These are phyloP conservation scores for Drosophila fulvimacula DNA, from an alignment of 2,888 invertebrate genomes.

Conservation along the genomic window DNA sequence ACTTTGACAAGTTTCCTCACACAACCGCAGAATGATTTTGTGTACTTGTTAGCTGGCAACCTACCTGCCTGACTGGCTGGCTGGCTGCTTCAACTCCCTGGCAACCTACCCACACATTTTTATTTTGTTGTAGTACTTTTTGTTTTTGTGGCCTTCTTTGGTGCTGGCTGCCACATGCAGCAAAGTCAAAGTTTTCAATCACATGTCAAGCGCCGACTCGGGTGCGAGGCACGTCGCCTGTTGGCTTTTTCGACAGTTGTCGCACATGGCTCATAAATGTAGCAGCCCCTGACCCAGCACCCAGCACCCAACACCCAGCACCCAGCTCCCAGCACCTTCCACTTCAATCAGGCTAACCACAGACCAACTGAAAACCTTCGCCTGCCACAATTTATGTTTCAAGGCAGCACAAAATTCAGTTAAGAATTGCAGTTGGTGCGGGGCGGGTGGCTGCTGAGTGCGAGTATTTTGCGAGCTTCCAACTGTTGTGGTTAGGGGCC, in stretches of 20 bases:
- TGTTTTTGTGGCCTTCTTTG: slow-evolving; percentile 24
- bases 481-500: slow-evolving; percentile 18
- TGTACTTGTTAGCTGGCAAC: slow-evolving; percentile 35
- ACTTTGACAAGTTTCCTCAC: slow-evolving; percentile 57
- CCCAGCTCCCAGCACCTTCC: background rate
- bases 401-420: slow-evolving; percentile 20
- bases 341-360: slow-evolving; percentile 52
- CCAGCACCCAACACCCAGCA: no score
- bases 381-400: slow-evolving; percentile 64
- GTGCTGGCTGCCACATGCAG: slow-evolving; percentile 66
- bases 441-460: slow-evolving; percentile 37
- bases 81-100: slow-evolving; percentile 7
- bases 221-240: slow-evolving; percentile 55
- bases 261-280: slow-evolving; percentile 79
- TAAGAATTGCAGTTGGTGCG: slow-evolving; percentile 11
- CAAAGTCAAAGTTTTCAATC: slow-evolving; percentile 81
- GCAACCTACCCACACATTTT: slow-evolving; percentile 21
- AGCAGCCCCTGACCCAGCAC: slow-evolving; percentile 23
- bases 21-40: slow-evolving; percentile 49
- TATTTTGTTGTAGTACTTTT: background rate
- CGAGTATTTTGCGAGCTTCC: slow-evolving; percentile 17
- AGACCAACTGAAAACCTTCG: slow-evolving; percentile 62
- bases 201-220: slow-evolving; percentile 76
- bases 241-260: slow-evolving; percentile 76
- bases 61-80: slow-evolving; percentile 4